These are phyloP conservation scores for Chymomyza amoena DNA, from an alignment of 2,888 invertebrate genomes.

Conservation along the genomic window DNA sequence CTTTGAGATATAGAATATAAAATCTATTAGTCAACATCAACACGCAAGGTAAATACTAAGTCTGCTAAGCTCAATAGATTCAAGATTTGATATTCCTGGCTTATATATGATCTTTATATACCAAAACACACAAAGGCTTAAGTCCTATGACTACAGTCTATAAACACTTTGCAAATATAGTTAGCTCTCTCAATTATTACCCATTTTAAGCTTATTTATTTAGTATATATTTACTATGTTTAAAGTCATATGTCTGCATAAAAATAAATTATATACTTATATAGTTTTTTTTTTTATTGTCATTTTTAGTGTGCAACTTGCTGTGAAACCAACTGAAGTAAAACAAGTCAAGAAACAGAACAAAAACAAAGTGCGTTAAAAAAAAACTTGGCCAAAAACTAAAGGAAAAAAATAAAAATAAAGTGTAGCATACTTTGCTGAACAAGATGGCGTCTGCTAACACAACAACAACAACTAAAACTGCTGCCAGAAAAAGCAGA, in stretches of 20 bases:
- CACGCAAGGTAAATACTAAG: too few species aligned
- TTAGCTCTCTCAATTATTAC: background rate
- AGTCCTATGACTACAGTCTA: too few species aligned
- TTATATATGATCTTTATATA: too few species aligned
- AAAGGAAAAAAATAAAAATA: background rate
- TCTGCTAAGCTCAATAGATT: too few species aligned
- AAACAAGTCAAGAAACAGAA: background rate
- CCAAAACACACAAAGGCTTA: too few species aligned
- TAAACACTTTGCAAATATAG: background rate
- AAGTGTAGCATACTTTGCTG: background rate
- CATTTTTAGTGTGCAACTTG: background rate
- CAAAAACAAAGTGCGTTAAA: background rate
- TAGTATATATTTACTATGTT: background rate
- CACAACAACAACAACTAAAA: conserved; percentile 22
- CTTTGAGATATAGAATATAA: too few species aligned
- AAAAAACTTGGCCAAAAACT: conserved; percentile 4
- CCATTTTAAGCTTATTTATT: background rate
- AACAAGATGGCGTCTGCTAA: conserved; percentile 7
- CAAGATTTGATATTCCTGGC: too few species aligned
- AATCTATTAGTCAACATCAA: too few species aligned
- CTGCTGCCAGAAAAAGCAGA: conserved; percentile 10
- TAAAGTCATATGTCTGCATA: background rate
- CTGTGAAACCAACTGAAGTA: background rate
- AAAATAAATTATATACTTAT: background rate
- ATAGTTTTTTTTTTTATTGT: background rate